Base-by-base conservation (phyloP, 2,888 invertebrate genomes). In the Harmothoe impar region DNA sequence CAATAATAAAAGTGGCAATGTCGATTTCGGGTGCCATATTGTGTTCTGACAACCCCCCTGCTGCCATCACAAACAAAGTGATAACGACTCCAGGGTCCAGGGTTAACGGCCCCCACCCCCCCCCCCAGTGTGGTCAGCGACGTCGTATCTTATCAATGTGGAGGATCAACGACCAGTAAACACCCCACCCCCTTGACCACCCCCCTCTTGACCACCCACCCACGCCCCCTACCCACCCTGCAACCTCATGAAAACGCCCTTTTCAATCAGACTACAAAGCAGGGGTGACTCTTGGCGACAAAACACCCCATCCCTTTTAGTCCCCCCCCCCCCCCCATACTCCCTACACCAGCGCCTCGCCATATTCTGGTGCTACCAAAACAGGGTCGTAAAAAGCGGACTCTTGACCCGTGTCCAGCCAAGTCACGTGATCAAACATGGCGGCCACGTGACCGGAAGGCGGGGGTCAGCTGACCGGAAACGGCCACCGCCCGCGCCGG, bases 351-450 rank as follows among this genome's bases (percentile, higher is more conserved):
- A 17, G 5, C 77, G 31, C 77, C 77, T 25, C 25, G 5, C 20
- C 31, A 77, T 23, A 62, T 23, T 62, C 62, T n/a, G 20, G n/a
- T 3, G 62, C 25, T 25, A 62, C 1, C 62, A 62, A 23, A 77
- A 77, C 31, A 25, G 77, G 77, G 25, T 77, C 77, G 31, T 77
- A 77, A 77, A 68, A 77, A 77, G 29, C 31, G 29, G 77, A 31
- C 77, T 77, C 77, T 29, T 29, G 77, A 77, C 77, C 77, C 77
- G 77, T 25, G 31, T 77, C 77, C 77, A 31, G 77, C 77, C 77
- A 10, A 7, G 77, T 77, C 77, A 77, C 77, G 77, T 77, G 77
- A 31, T 31, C 77, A 77, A 31, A 31, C 77, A 31, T n/a, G 25
- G n/a, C 17, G 29, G 29, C 3, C 77, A 77, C 77, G 77, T 77